Evolutionary conservation across 1,140 invertebrate genomes (phyloP).

Genomic region (Bombus polaris): DNA sequence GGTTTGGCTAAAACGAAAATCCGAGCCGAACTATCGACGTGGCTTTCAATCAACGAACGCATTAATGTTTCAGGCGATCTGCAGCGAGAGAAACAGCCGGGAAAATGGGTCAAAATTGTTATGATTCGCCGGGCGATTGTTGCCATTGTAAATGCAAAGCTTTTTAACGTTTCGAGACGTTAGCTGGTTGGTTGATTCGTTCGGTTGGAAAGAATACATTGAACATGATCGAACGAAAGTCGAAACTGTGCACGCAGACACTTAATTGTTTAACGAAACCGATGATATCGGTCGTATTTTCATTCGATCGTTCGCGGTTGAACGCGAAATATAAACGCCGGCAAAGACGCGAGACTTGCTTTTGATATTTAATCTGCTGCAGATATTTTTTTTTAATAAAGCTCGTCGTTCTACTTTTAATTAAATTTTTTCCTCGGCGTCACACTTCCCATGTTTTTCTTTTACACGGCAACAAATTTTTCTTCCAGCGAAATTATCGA

Average conservation of each 20-base stretch:
- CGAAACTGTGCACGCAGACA: not conserved
- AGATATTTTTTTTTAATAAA: not conserved
- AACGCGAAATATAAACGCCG: not conserved
- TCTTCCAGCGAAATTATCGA: not conserved
- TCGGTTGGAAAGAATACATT: not conserved
- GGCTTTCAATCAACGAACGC: slow-evolving; percentile 57
- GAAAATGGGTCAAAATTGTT: not conserved
- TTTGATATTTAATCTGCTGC: not conserved
- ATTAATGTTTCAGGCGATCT: slow-evolving; percentile 46
- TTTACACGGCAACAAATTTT: not conserved
- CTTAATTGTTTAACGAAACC: not conserved
- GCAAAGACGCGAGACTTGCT: not conserved
- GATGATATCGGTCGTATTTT: not conserved
- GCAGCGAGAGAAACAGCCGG: not conserved
- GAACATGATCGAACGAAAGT: not conserved
- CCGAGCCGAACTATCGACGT: not conserved
- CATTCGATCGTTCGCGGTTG: not conserved
- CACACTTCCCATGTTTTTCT: not conserved
- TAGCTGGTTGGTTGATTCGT: not conserved
- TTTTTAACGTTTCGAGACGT: not conserved
- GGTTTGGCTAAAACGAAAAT: slow-evolving; percentile 16
- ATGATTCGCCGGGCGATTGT: not conserved
- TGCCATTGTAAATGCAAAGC: not conserved
- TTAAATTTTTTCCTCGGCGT: not conserved
- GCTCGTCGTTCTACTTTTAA: not conserved